Percentiles rank a stretch among this genome's conserved stretches.
phyloP scores from a whole-genome alignment of 2,888 invertebrate genomes.

The Cheiracanthium punctorium region DNA sequence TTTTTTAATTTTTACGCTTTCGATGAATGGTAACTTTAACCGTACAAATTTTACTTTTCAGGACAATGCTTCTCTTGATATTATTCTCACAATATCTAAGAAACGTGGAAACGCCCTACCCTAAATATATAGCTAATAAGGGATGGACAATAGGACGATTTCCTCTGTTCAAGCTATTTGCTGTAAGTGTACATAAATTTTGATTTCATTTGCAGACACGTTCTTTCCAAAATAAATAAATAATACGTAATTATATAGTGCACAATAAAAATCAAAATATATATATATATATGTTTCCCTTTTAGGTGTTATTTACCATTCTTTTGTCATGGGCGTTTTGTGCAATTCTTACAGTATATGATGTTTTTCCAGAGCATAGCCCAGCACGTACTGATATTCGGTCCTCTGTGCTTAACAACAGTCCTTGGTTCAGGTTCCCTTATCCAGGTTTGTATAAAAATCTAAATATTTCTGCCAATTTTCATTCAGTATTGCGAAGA shows the following conservation, averaged over 20 bases:
- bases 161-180: conserved; percentile 77
- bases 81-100: conserved; percentile 87
- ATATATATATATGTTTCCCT: not conserved
- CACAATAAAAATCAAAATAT: too few relatives aligned
- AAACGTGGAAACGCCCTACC: conserved; percentile 81
- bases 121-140: conserved; percentile 74
- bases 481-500: too few relatives aligned
- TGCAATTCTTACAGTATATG: conserved; percentile 42
- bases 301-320: conserved; percentile 62
- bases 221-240: too few relatives aligned
- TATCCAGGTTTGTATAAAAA: conserved; percentile 79
- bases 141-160: conserved; percentile 78
- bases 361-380: conserved; percentile 26
- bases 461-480: too few relatives aligned
- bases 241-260: too few relatives aligned
- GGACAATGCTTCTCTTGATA: conserved; percentile 85
- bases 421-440: conserved; percentile 87
- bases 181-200: too few relatives aligned
- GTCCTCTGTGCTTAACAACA: conserved; percentile 77
- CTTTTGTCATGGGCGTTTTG: conserved; percentile 52
- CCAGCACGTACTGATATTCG: conserved; percentile 60
- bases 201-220: too few relatives aligned
- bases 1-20: too few relatives aligned
- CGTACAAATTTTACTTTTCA: conserved; percentile 77
- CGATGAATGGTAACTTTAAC: too few relatives aligned